phyloP scores from a whole-genome alignment of 2,888 invertebrate genomes.

The Neocrepidodera transversa region DNA sequence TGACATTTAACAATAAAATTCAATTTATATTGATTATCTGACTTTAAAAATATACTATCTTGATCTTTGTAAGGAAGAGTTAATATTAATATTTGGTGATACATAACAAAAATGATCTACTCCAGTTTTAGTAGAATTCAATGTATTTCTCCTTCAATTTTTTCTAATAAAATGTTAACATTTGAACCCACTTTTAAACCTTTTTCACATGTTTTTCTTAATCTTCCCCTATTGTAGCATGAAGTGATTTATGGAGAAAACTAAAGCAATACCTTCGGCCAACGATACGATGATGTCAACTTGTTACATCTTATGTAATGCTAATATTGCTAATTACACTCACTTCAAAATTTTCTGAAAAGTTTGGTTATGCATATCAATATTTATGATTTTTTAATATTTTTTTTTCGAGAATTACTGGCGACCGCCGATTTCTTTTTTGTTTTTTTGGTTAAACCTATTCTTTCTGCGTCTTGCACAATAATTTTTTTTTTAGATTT shows the following conservation, averaged over 20 bases:
- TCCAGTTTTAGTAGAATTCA: constrained; percentile 33
- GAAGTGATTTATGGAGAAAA: constrained; percentile 45
- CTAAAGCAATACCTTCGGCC: no score
- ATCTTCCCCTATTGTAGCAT: constrained; percentile 48
- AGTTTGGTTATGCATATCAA: no score
- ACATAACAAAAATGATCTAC: constrained; percentile 36
- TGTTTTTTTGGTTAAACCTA: no score
- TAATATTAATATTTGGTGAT: constrained; percentile 47
- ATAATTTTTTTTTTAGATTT: constrained; percentile 67
- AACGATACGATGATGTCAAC: no score
- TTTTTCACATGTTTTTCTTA: constrained; percentile 51
- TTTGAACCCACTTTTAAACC: constrained; percentile 46
- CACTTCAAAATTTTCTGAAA: no score
- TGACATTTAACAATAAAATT: constrained; percentile 38
- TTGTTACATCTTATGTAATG: no score
- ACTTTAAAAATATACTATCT: no score
- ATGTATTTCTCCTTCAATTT: constrained; percentile 50
- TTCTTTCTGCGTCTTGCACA: no score
- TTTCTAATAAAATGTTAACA: constrained; percentile 44
- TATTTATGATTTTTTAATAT: no score
- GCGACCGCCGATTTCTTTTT: no score
- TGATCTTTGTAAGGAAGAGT: constrained; percentile 36
- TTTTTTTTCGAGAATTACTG: no score
- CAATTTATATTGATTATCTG: constrained; percentile 35
- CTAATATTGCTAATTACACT: no score